These are phyloP conservation scores for Agrypnus murinus DNA, from an alignment of 2,888 invertebrate genomes.

Conservation along the genomic window DNA sequence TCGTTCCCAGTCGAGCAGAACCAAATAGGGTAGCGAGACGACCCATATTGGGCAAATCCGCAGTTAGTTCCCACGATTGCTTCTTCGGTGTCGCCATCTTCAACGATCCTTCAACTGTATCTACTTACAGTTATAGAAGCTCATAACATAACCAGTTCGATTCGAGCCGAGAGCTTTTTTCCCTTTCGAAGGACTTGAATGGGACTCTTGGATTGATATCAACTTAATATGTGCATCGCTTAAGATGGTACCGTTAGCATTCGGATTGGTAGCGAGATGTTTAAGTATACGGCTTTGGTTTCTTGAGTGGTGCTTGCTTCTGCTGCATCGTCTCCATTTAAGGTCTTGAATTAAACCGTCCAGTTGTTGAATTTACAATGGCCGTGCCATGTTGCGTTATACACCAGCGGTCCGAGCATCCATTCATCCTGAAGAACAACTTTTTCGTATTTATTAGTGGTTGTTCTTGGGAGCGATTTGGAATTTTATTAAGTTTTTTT, in stretches of 20 bases:
- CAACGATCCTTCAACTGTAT: slow-evolving; percentile 26
- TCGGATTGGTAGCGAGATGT: slow-evolving; percentile 45
- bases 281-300: slow-evolving; percentile 38
- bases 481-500: slow-evolving; percentile 18
- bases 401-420: slow-evolving; percentile 41
- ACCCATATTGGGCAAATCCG: slow-evolving; percentile 53
- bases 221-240: slow-evolving; percentile 58
- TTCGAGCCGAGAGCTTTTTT: slow-evolving; percentile 41
- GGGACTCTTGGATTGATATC: slow-evolving; percentile 52
- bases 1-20: slow-evolving; percentile 37
- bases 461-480: slow-evolving; percentile 13
- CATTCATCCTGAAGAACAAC: slow-evolving; percentile 36
- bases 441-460: slow-evolving; percentile 6
- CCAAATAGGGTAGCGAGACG: slow-evolving; percentile 55
- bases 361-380: slow-evolving; percentile 46
- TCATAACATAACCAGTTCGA: slow-evolving; percentile 46
- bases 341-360: slow-evolving; percentile 46
- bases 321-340: slow-evolving; percentile 47
- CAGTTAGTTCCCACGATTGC: slow-evolving; percentile 47
- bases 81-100: slow-evolving; percentile 37
- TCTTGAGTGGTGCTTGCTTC: no score
- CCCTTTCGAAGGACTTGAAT: slow-evolving; percentile 49
- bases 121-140: slow-evolving; percentile 44
- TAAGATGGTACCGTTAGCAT: slow-evolving; percentile 45
- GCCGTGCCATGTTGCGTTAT: slow-evolving; percentile 20